These are phyloP conservation scores for Philopotamus ludificatus DNA, from an alignment of 1,140 invertebrate genomes.

Conservation along the genomic window DNA sequence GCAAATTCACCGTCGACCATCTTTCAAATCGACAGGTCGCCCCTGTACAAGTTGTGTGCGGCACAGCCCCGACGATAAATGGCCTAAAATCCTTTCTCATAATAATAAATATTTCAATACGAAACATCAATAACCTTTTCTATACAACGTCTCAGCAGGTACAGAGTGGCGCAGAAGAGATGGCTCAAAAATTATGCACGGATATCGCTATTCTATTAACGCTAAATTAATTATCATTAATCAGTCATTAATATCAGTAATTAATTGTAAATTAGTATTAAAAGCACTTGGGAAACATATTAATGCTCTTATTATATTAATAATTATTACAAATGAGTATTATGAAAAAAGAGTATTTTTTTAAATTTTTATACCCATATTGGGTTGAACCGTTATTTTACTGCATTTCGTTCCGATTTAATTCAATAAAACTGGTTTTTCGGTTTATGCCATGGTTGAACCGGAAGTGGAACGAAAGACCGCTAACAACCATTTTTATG, in stretches of 20 bases:
- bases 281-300: too few species aligned
- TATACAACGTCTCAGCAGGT: conserved; percentile 13
- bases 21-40: conserved; percentile 41
- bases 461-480: too few species aligned
- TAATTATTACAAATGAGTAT: too few species aligned
- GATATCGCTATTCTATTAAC: background rate
- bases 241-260: background rate
- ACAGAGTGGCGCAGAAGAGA: background rate
- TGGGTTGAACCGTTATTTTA: too few species aligned
- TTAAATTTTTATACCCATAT: too few species aligned
- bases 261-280: background rate
- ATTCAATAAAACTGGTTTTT: too few species aligned
- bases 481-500: too few species aligned
- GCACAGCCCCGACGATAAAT: conserved; percentile 35
- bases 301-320: too few species aligned
- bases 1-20: conserved; percentile 39
- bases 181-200: background rate
- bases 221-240: background rate
- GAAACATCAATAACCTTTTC: conserved; percentile 41
- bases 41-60: conserved; percentile 28
- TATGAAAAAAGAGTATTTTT: too few species aligned
- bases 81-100: conserved; percentile 39
- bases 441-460: too few species aligned
- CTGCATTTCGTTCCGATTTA: too few species aligned
- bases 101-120: conserved; percentile 43